Percentiles rank a stretch among this genome's conserved stretches.
Conservation (phyloP, 2,797 vertebrate species). For the Cetoscarus ocellatus region DNA sequence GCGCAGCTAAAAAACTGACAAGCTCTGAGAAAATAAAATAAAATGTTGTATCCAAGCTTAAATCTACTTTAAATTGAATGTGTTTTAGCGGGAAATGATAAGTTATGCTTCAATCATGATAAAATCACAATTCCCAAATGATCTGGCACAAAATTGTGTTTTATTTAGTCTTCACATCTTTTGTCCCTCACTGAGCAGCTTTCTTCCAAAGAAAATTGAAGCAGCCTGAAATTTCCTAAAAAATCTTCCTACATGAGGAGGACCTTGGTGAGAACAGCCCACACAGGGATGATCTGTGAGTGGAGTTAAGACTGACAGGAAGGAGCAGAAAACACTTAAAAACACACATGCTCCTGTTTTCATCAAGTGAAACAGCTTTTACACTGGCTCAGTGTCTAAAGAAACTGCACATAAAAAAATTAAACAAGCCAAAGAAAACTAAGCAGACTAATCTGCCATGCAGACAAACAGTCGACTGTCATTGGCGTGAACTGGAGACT, state of each 20-base stretch:
- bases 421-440: neutral
- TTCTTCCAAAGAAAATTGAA: conserved; percentile 9
- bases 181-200: conserved; percentile 12
- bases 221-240: conserved; percentile 11
- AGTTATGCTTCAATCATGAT: too few species aligned
- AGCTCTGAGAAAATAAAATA: neutral
- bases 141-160: neutral
- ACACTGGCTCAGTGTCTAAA: neutral
- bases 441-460: neutral
- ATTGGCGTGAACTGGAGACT: neutral
- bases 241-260: conserved; percentile 11
- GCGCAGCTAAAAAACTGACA: neutral
- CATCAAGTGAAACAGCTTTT: neutral
- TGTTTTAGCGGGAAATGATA: neutral
- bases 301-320: conserved; percentile 9
- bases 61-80: neutral
- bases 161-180: neutral
- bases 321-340: neutral
- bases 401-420: neutral
- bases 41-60: neutral
- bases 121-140: neutral
- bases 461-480: conserved; percentile 3
- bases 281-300: conserved; percentile 23
- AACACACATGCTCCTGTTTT: neutral
- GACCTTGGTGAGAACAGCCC: conserved; percentile 34